A percentile compares a stretch with the other conserved stretches of the same genome.
phyloP scores from a whole-genome alignment of 2,888 invertebrate species.

The Rosalia funebris region DNA sequence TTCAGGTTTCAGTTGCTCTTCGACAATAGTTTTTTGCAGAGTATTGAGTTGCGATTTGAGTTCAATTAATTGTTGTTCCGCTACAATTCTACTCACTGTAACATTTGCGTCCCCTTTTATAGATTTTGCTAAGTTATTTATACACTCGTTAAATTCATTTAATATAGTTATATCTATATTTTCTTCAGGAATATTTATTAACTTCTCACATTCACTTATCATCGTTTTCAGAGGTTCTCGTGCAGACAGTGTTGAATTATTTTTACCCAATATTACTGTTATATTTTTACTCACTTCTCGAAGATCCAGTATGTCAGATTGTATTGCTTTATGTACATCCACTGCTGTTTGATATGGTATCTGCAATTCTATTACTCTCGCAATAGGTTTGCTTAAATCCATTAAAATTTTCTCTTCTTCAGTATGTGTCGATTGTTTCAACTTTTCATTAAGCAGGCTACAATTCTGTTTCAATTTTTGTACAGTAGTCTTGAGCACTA shows the following conservation, averaged over 20 bases:
- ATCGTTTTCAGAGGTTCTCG: constrained; percentile 12
- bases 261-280: neutral
- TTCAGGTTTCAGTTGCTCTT: constrained; percentile 37
- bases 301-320: neutral
- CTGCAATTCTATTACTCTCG: constrained; percentile 4
- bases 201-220: neutral
- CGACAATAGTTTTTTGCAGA: constrained; percentile 39
- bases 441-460: constrained; percentile 15
- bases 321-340: neutral
- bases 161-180: constrained; percentile 29
- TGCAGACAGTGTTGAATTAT: neutral
- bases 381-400: constrained; percentile 15
- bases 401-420: constrained; percentile 1
- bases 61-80: constrained; percentile 36
- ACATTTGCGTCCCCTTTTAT: neutral
- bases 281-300: neutral
- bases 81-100: constrained; percentile 2
- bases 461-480: constrained; percentile 37
- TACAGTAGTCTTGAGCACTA: constrained; percentile 37
- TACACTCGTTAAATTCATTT: constrained; percentile 14
- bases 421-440: constrained; percentile 5
- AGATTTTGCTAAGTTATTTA: constrained; percentile 13
- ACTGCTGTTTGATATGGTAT: neutral
- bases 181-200: constrained; percentile 26
- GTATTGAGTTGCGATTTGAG: constrained; percentile 39